Base-by-base conservation (phyloP, 53 echinoderm and acorn worm species). In the Patiria pectinifera region DNA sequence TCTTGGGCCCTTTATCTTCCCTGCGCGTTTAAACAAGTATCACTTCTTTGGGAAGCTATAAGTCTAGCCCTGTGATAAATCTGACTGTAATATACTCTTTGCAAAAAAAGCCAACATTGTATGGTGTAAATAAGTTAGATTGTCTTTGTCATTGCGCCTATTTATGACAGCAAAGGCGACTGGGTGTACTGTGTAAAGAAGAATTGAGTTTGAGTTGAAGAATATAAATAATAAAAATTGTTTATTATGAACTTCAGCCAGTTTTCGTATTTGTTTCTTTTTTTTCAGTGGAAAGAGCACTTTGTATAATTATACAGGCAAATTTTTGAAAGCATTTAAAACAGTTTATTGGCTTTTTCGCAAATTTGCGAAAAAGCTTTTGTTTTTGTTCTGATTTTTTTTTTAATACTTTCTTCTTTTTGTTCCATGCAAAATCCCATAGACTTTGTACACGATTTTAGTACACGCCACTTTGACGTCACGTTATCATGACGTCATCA, bases 151-250 rank as follows among this genome's bases (percentile, higher is more conserved):
- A 14, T 19, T 80, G 90, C 48, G 63, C 90, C 90, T 81, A 90
- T 90, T 90, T 90, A 89, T 90, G 90, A 80, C 62, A 21, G 35
- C 71, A 86, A 71, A 86, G 48, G 86, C 53, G 71, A 49, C 62
- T 90, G 66, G 90, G 90, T 66, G 62, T 58, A 80, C 90, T 45
- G 80, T 90, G 90, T 90, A 90, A 80, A 81, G 44, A 69, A 63
- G 48, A 26, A 46, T 45, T n/a, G 90, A 90, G 81, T 90, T 81
- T 90, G 90, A 80, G 45, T 81, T 90, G 90, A 90, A 23, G 90
- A 90, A 80, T 80, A 81, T 90, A 90, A 63, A 80, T 80, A 80
- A 90, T 80, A 81, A 47, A 35, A 66, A 66, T 47, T 44, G 80
- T 90, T 90, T 80, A 90, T 90, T 48, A 90, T 43, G 25, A 69